Evolutionary conservation across 2,797 vertebrate species (phyloP).

Genomic region (Australoheros facetus): DNA sequence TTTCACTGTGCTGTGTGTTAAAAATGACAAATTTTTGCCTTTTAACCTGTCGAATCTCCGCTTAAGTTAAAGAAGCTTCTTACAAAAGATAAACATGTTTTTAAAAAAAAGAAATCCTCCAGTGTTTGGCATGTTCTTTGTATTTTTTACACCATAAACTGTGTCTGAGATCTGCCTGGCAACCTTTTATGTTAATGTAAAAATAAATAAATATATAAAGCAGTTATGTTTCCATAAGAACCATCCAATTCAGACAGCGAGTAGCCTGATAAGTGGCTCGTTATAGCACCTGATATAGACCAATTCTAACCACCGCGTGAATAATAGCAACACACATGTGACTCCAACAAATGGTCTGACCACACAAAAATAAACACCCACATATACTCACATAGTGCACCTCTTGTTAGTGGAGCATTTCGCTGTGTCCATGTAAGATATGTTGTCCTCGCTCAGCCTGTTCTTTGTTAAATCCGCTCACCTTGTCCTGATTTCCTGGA

Average conservation of each 20-base stretch:
- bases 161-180: background rate
- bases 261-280: constrained; percentile 41
- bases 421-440: constrained; percentile 20
- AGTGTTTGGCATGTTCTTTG: background rate
- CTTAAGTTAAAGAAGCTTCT: no score
- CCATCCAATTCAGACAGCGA: constrained; percentile 14
- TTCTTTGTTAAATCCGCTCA: constrained; percentile 26
- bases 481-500: constrained; percentile 28
- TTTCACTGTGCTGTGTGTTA: no score
- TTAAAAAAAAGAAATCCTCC: no score
- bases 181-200: constrained; percentile 2
- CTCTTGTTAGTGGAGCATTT: constrained; percentile 40
- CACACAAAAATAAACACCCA: constrained; percentile 53
- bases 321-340: constrained; percentile 44
- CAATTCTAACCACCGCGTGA: constrained; percentile 25
- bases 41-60: no score
- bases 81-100: no score
- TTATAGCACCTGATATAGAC: constrained; percentile 31
- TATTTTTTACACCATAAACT: background rate
- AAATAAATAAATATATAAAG: background rate
- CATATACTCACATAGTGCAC: constrained; percentile 34
- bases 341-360: constrained; percentile 40
- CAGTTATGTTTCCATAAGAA: constrained; percentile 5
- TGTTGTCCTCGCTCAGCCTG: constrained; percentile 14
- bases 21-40: no score